A percentile compares a stretch with the other conserved stretches of the same genome.
Evolutionary conservation across 92 coral and sea anemone species (phyloP).

Genomic region (Epizoanthus rinbou): DNA sequence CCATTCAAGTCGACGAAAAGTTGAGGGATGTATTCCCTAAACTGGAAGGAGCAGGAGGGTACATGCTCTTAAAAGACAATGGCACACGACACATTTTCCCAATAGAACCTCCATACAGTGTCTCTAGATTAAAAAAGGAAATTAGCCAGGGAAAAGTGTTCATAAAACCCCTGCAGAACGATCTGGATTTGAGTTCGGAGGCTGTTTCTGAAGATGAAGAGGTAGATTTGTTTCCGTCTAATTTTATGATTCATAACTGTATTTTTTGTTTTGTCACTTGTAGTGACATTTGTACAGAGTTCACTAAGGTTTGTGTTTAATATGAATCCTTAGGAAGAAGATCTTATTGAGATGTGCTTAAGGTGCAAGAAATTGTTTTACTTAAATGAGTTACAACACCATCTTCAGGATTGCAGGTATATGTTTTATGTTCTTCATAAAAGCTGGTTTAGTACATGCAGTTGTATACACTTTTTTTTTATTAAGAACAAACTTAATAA

Average conservation of each 20-base stretch:
- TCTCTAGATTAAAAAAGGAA: neutral
- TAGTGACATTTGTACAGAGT: neutral
- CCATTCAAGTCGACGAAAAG: slow-evolving; percentile 17
- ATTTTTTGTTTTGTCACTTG: slow-evolving; percentile 1
- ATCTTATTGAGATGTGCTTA: slow-evolving; percentile 9
- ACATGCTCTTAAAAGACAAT: neutral
- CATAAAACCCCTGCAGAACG: neutral
- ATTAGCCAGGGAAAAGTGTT: slow-evolving; percentile 10
- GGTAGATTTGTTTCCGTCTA: slow-evolving; percentile 7
- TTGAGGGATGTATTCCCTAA: slow-evolving; percentile 6
- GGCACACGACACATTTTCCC: neutral
- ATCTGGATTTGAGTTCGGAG: neutral
- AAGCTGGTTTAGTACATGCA: no score
- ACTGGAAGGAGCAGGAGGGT: slow-evolving; percentile 12
- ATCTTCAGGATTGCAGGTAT: no score
- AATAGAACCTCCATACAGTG: neutral
- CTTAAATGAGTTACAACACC: no score
- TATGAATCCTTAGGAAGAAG: slow-evolving; percentile 4
- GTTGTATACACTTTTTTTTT: neutral
- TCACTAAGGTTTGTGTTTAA: slow-evolving; percentile 10
- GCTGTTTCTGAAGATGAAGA: slow-evolving; percentile 23
- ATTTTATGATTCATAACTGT: slow-evolving; percentile 4
- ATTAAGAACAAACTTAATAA: no score
- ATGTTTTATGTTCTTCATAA: no score
- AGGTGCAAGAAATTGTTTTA: neutral